phyloP scores from a whole-genome alignment of 2,113 vertebrate species.

The Prunella himalayana region DNA sequence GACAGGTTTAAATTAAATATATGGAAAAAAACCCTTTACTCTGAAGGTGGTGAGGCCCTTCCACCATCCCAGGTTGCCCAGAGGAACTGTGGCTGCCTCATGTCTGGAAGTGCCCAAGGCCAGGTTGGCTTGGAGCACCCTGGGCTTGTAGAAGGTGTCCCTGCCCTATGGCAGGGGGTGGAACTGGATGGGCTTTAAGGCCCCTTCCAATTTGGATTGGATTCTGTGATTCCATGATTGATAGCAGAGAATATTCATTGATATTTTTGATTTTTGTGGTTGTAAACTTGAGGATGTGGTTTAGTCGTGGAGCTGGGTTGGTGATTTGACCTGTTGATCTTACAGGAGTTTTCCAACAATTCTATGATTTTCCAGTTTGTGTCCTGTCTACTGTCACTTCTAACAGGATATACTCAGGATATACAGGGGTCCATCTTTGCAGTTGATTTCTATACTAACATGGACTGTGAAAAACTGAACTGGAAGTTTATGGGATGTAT shows the following conservation, averaged over 20 bases:
- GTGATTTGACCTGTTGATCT: background rate
- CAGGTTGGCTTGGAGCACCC: background rate
- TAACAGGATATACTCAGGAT: background rate
- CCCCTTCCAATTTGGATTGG: background rate
- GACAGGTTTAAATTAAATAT: background rate
- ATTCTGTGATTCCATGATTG: background rate
- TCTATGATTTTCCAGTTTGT: background rate
- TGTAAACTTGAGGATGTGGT: background rate
- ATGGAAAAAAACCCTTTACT: background rate
- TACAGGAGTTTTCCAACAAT: accelerated
- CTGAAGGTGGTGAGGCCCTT: background rate
- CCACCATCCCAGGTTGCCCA: no score
- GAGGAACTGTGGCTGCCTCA: background rate
- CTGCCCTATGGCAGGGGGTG: background rate
- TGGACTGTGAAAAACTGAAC: background rate
- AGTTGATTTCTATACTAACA: background rate
- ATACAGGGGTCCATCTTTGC: background rate
- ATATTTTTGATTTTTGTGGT: background rate
- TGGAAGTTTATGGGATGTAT: background rate
- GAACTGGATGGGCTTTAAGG: accelerated
- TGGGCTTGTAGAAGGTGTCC: background rate
- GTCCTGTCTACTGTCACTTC: background rate
- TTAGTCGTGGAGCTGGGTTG: background rate
- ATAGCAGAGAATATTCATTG: background rate
- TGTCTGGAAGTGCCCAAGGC: background rate